Base-by-base conservation (phyloP, 2,113 vertebrate species). In the Prionailurus viverrinus region DNA sequence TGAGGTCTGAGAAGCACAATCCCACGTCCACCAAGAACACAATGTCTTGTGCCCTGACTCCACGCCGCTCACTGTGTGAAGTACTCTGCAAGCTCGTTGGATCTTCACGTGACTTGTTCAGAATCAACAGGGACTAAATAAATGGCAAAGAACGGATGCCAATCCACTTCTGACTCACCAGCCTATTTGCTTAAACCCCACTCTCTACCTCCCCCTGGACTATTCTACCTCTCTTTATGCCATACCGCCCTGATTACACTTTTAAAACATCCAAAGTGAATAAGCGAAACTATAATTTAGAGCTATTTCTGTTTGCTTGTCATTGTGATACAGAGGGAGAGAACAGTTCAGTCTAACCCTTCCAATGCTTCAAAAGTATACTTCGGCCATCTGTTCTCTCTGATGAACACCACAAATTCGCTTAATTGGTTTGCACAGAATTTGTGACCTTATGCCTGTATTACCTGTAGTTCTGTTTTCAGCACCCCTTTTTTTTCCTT, bases 271-370 rank as follows among this genome's bases (percentile, higher is more conserved):
- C 74, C 48, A 73, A 76, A 61, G 36, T 68, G 61, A 95, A 71
- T 78, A 80, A 94, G 61, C 33, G 21, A 83, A 36, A 9, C 65
- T 97, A 7, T 86, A 94, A 96, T 93, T 96, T 95, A 87, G 51
- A 90, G 51, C 36, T 94, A 88, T 96, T 97, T 97, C 58, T 66
- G 33, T 25, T 84, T 66, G 65, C 5, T 90, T 96, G 76, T 90
- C 29, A 41, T 71, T 97, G 55, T 88, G 74, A n/a, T 15, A 10
- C 13, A 81, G 15, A 95, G n/a, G 51, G 18, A 96, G 95, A 76
- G 74, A 88, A 94, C 83, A 95, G 82, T 76, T 97, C 74, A 66
- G 27, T 53, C 41, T 92, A 91, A 91, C 69, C 41, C 58, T 95
- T 95, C 58, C 88, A 80, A 74, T 53, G 10, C 80, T 92, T 92